Evolutionary conservation across 2,888 invertebrate genomes (phyloP).

Genomic region (Arge pagana): DNA sequence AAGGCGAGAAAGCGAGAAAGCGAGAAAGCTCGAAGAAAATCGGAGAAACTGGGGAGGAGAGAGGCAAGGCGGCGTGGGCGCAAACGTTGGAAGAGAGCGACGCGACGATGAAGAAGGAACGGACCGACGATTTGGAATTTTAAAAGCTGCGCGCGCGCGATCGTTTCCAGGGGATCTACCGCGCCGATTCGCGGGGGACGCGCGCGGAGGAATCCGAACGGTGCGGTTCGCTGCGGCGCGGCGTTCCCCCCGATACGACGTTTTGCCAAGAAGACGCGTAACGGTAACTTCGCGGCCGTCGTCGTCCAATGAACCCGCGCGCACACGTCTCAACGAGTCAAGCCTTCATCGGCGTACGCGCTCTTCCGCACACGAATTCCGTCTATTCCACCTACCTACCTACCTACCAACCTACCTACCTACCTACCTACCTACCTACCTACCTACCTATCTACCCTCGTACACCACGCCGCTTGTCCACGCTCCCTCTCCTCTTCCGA

Average conservation of each 20-base stretch:
- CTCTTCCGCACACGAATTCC: too few relatives aligned
- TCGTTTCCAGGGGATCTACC: constrained; percentile 33
- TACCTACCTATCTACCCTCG: too few relatives aligned
- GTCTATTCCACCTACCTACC: too few relatives aligned
- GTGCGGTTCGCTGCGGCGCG: neutral
- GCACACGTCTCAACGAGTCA: constrained; percentile 38
- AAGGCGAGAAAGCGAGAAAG: constrained; percentile 19
- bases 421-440: too few relatives aligned
- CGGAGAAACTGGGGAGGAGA: constrained; percentile 22
- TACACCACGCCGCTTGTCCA: too few relatives aligned
- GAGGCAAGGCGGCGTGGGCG: constrained; percentile 1
- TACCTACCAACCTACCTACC: too few relatives aligned
- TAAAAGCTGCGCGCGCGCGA: too few relatives aligned
- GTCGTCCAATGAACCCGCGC: constrained; percentile 59
- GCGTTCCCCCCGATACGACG: constrained; percentile 7
- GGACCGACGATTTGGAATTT: constrained; percentile 17
- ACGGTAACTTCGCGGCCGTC: constrained; percentile 58
- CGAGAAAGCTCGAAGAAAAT: too few relatives aligned
- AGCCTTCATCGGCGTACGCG: constrained; percentile 19
- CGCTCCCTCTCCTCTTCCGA: constrained; percentile 1
- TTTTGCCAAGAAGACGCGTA: constrained; percentile 56
- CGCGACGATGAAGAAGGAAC: neutral
- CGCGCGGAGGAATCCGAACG: neutral
- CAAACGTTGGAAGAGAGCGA: constrained; percentile 15
- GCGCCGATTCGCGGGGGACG: constrained; percentile 34